Percentiles rank a stretch among this genome's conserved stretches.
Conservation (phyloP, 2,113 vertebrate genomes). For the Cyanoderma ruficeps region DNA sequence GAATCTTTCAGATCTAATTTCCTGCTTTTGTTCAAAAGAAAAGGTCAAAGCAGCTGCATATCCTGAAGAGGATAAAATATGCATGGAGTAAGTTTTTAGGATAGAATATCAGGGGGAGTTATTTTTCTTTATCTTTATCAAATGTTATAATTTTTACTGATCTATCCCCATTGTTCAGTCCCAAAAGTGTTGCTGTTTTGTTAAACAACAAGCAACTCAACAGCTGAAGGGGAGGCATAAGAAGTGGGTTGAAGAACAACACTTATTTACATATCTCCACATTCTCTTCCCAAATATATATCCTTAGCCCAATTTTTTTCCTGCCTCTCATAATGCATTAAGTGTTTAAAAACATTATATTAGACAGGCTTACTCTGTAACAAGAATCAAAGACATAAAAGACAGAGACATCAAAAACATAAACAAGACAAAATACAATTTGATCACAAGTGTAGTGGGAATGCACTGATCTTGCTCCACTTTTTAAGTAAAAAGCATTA, state of each 20-base stretch:
- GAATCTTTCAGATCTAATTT: background rate
- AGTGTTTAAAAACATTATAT: background rate
- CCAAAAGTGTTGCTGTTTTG: background rate
- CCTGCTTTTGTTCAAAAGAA: background rate
- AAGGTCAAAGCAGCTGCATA: background rate
- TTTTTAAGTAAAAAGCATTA: background rate
- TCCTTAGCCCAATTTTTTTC: background rate
- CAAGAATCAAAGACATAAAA: background rate
- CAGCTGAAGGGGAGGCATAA: background rate
- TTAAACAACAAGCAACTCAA: background rate
- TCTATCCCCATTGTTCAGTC: background rate
- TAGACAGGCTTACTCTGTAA: background rate
- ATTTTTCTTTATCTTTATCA: background rate
- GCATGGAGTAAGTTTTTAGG: background rate
- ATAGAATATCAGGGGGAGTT: background rate
- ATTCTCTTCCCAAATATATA: background rate
- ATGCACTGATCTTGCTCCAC: background rate
- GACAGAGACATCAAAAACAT: background rate
- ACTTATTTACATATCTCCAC: background rate
- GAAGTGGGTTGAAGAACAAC: background rate
- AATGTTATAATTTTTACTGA: background rate
- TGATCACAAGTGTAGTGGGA: accelerated
- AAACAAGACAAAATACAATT: background rate
- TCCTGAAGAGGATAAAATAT: background rate
- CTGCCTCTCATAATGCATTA: background rate